Percentiles rank a stretch among this genome's conserved stretches.
phyloP scores from a whole-genome alignment of 2,888 invertebrate species.

The Limnephilus lunatus region DNA sequence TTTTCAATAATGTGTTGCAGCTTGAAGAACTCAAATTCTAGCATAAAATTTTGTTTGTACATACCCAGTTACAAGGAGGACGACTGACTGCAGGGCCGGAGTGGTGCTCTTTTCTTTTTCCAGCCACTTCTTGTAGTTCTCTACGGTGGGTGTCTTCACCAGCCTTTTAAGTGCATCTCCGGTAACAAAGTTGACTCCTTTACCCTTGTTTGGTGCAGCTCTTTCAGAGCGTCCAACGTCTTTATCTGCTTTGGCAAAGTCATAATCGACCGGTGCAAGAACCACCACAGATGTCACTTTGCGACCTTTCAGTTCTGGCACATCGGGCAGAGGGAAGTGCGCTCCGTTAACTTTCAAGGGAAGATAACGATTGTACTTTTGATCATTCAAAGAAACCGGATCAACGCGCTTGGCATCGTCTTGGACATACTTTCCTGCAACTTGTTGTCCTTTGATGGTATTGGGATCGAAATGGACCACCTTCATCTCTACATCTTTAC shows the following conservation, averaged over 20 bases:
- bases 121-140: slow-evolving; percentile 89
- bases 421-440: slow-evolving; percentile 85
- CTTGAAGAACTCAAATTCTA: slow-evolving; percentile 2
- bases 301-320: slow-evolving; percentile 84
- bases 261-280: slow-evolving; percentile 88
- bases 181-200: slow-evolving; percentile 85
- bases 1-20: background rate
- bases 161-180: slow-evolving; percentile 87
- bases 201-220: slow-evolving; percentile 77
- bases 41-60: slow-evolving; percentile 68
- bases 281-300: slow-evolving; percentile 91
- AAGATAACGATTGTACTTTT: slow-evolving; percentile 89
- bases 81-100: slow-evolving; percentile 87
- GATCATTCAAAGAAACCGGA: slow-evolving; percentile 85
- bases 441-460: slow-evolving; percentile 83
- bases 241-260: slow-evolving; percentile 74
- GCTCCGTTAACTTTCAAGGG: slow-evolving; percentile 91
- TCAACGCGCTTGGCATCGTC: slow-evolving; percentile 85
- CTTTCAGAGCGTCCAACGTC: slow-evolving; percentile 77
- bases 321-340: slow-evolving; percentile 90
- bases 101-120: slow-evolving; percentile 86
- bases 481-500: slow-evolving; percentile 88
- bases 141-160: slow-evolving; percentile 84
- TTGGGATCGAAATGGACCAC: slow-evolving; percentile 89
- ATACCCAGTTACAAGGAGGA: slow-evolving; percentile 90